Percentiles rank a stretch among this genome's conserved stretches.
phyloP scores from a whole-genome alignment of 2,888 invertebrate genomes.

The Teleogryllus oceanicus region DNA sequence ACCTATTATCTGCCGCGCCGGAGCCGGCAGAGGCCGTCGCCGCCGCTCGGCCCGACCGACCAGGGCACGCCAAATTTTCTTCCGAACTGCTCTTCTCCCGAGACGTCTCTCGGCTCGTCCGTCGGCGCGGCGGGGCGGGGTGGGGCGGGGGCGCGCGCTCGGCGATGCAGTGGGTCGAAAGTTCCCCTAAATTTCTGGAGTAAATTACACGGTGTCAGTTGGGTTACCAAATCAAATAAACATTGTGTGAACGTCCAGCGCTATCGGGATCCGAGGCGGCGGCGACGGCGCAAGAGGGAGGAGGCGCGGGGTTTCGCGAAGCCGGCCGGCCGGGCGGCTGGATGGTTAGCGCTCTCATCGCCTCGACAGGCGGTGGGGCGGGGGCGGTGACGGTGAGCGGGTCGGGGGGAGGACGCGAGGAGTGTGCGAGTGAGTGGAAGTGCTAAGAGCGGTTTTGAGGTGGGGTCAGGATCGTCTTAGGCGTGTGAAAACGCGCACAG shows the following conservation, averaged over 20 bases:
- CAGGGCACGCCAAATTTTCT: neutral
- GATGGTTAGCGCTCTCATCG: no score
- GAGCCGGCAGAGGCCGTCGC: no score
- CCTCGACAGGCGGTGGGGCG: neutral
- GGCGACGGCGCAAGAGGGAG: neutral
- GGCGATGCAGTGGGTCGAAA: neutral
- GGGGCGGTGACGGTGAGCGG: neutral
- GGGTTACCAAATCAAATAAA: conserved; percentile 9
- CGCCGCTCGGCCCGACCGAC: no score
- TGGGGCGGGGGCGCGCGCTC: neutral
- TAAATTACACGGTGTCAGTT: conserved; percentile 1
- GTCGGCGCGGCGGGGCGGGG: neutral
- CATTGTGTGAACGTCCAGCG: neutral
- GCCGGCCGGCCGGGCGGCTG: neutral
- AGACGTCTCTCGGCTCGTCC: neutral
- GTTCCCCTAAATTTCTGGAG: conserved; percentile 18
- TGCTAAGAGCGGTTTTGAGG: no score
- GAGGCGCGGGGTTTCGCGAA: neutral
- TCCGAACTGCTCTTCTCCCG: neutral
- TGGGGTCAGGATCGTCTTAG: no score
- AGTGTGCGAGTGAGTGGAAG: neutral
- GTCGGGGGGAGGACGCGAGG: neutral
- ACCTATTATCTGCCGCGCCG: conserved; percentile 30
- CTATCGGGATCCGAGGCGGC: neutral
- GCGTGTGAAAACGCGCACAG: no score